A percentile compares a stretch with the other conserved stretches of the same genome.
Evolutionary conservation across 2,888 invertebrate genomes (phyloP).

Genomic region (Eupithecia subfuscata): DNA sequence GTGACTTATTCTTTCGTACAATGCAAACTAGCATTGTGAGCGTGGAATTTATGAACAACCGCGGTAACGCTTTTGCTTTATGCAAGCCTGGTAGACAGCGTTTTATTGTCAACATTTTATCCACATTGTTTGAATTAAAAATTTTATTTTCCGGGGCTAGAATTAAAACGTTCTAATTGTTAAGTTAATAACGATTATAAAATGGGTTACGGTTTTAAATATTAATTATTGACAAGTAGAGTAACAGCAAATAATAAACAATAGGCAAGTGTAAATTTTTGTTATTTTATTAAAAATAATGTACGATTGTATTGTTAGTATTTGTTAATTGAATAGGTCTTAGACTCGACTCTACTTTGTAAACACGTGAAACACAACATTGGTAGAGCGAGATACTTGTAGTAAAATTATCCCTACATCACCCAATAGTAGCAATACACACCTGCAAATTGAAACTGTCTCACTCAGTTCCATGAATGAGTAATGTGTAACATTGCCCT

Average conservation of each 20-base stretch:
- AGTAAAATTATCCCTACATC: neutral
- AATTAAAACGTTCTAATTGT: neutral
- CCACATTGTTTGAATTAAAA: conserved; percentile 14
- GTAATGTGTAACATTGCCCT: conserved; percentile 49
- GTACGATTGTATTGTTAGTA: neutral
- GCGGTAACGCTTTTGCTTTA: conserved; percentile 33
- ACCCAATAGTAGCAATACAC: neutral
- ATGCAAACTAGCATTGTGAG: conserved; percentile 22
- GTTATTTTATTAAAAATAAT: neutral
- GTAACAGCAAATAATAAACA: neutral
- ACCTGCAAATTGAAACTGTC: conserved; percentile 34
- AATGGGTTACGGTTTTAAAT: neutral
- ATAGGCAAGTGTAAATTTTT: neutral
- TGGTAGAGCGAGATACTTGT: neutral
- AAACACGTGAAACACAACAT: neutral
- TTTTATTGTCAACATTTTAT: conserved; percentile 38
- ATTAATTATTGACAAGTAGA: neutral
- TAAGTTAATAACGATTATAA: neutral
- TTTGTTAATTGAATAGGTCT: neutral
- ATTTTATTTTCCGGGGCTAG: neutral
- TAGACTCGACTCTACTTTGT: neutral
- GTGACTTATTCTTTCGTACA: conserved; percentile 47
- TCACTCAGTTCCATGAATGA: conserved; percentile 51
- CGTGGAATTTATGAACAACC: conserved; percentile 34
- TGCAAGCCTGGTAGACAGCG: conserved; percentile 39